Percentiles rank a stretch among this genome's conserved stretches.
Conservation (phyloP, 2,888 invertebrate genomes). For the Chloroclystis v-ata region DNA sequence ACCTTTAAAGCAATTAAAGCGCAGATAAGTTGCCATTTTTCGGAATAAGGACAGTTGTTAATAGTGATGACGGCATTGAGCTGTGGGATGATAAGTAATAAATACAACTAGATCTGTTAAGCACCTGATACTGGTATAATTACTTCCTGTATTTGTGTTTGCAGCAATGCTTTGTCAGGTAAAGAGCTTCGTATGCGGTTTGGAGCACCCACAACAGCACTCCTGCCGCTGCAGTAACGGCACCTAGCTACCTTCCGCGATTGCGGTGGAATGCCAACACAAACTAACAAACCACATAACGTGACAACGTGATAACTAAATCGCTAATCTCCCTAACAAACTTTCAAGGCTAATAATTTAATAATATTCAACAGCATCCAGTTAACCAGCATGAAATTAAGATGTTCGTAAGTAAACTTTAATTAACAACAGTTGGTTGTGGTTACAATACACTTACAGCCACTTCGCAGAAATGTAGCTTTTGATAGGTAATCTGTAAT, state of each 20-base stretch:
- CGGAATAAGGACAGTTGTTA: constrained; percentile 7
- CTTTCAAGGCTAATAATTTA: constrained; percentile 2
- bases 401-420: constrained; percentile 6
- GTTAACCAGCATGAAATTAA: constrained; percentile 1
- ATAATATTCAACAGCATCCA: constrained; percentile 4
- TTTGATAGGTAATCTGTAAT: constrained; percentile 32
- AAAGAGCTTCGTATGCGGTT: constrained; percentile 22
- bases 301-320: constrained; percentile 21
- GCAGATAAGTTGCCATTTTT: constrained; percentile 10
- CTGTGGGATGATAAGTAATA: constrained; percentile 8
- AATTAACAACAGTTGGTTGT: constrained; percentile 3
- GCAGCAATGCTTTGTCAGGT: constrained; percentile 9
- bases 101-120: constrained; percentile 2
- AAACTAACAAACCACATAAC: constrained; percentile 26
- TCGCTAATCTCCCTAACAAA: constrained; percentile 22
- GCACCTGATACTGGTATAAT: not conserved
- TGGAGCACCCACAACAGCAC: constrained; percentile 26
- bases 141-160: constrained; percentile 2
- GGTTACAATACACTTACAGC: constrained; percentile 16
- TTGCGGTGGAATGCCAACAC: constrained; percentile 27
- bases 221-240: constrained; percentile 33
- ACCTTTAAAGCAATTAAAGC: constrained; percentile 25
- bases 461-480: constrained; percentile 19
- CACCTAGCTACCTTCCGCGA: constrained; percentile 34
- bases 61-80: constrained; percentile 10